These are phyloP conservation scores for Macroramphosus scolopax DNA, from an alignment of 2,797 vertebrate species.

Conservation along the genomic window DNA sequence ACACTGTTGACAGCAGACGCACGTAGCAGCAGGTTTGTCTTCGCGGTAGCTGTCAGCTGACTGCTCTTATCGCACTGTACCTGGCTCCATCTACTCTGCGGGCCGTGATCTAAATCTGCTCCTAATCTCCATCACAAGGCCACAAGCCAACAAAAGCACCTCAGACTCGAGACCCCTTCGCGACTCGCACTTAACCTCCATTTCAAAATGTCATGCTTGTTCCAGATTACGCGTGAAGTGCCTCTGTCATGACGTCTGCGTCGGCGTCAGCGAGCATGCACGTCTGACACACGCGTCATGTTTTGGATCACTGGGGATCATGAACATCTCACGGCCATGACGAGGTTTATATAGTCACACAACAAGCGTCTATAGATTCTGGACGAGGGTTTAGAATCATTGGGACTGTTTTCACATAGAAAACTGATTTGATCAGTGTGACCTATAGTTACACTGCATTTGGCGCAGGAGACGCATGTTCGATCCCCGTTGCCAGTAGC, in stretches of 20 bases:
- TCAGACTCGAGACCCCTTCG: conserved; percentile 1
- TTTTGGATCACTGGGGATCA: no score
- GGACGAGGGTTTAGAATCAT: not conserved
- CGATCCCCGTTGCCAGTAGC: no score
- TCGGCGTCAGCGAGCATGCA: no score
- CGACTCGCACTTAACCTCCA: not conserved
- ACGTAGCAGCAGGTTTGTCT: conserved; percentile 10
- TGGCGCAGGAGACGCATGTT: no score
- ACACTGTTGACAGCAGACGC: not conserved
- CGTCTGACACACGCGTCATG: no score
- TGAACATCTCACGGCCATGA: not conserved
- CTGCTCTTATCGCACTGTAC: conserved; percentile 40
- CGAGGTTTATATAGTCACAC: not conserved
- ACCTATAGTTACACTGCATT: no score
- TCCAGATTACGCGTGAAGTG: no score
- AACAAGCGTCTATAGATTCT: not conserved
- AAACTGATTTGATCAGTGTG: no score
- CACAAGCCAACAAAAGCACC: conserved; percentile 10
- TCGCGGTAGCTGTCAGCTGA: conserved; percentile 43
- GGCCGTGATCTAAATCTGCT: conserved; percentile 59
- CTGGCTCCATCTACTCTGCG: conserved; percentile 45
- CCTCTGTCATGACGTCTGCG: no score
- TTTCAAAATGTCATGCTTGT: conserved; percentile 1
- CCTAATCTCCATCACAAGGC: conserved; percentile 67
- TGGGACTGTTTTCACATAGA: no score